A percentile compares a stretch with the other conserved stretches of the same genome.
These are phyloP conservation scores for Micrasema minimum DNA, from an alignment of 1,140 invertebrate genomes.

Conservation along the genomic window DNA sequence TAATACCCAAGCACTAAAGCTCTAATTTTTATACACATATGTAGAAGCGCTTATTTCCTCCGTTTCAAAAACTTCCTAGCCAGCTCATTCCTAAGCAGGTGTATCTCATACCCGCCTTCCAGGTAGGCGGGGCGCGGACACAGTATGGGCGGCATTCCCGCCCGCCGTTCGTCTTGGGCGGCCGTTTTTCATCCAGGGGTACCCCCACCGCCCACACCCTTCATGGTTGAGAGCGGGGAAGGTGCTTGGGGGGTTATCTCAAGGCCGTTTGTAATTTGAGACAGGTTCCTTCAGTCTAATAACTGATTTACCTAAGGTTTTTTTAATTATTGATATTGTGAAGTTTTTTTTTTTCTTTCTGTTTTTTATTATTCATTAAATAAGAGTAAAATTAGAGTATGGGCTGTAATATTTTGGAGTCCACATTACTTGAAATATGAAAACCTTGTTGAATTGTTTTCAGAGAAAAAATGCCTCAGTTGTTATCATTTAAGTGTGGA, in stretches of 20 bases:
- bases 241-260: background rate
- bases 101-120: background rate
- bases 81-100: background rate
- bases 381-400: too few relatives aligned
- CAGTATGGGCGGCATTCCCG: conserved; percentile 40
- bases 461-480: too few relatives aligned
- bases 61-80: too few relatives aligned
- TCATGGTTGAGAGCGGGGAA: background rate
- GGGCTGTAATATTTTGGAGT: too few relatives aligned
- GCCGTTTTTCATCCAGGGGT: conserved; percentile 34
- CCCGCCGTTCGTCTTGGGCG: conserved; percentile 28
- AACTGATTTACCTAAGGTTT: background rate
- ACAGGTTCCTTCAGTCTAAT: conserved; percentile 10
- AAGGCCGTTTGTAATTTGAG: conserved; percentile 24
- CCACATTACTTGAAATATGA: too few relatives aligned
- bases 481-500: too few relatives aligned
- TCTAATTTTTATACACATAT: too few relatives aligned
- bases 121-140: conserved; percentile 43
- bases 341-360: too few relatives aligned
- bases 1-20: too few relatives aligned
- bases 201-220: background rate
- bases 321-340: background rate
- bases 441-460: too few relatives aligned
- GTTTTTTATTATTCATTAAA: too few relatives aligned
- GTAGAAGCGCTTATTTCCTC: too few relatives aligned